These are phyloP conservation scores for Nibea albiflora DNA, from an alignment of 2,113 vertebrate species.

Conservation along the genomic window DNA sequence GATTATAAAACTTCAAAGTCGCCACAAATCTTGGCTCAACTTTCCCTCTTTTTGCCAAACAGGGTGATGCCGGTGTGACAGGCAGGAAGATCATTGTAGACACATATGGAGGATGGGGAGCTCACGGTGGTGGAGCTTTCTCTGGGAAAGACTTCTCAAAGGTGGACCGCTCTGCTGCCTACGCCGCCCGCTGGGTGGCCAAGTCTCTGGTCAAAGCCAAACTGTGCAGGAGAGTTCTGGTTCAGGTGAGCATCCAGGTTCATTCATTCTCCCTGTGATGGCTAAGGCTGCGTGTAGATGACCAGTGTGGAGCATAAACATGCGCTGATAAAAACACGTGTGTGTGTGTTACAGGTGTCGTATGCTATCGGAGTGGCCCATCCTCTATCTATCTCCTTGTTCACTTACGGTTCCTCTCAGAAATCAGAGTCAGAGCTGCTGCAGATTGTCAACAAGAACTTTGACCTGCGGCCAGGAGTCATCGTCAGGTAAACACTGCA, in stretches of 20 bases:
- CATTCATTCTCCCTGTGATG: background rate
- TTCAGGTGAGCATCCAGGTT: slow-evolving; percentile 86
- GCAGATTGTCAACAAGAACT: slow-evolving; percentile 93
- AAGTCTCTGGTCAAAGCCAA: slow-evolving; percentile 96
- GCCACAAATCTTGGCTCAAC: background rate
- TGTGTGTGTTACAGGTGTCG: slow-evolving; percentile 85
- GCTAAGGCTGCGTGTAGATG: background rate
- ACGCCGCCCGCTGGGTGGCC: slow-evolving; percentile 97
- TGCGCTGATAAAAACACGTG: background rate
- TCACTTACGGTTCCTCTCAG: slow-evolving; percentile 93
- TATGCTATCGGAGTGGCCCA: slow-evolving; percentile 95
- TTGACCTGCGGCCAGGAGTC: slow-evolving; percentile 95
- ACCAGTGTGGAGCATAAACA: background rate
- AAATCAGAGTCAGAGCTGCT: slow-evolving; percentile 92
- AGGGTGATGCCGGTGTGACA: slow-evolving; percentile 98
- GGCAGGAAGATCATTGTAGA: slow-evolving; percentile 98
- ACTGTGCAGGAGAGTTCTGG: slow-evolving; percentile 93
- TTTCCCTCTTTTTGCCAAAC: background rate
- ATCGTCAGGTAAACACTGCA: slow-evolving; percentile 90
- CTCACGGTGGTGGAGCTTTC: slow-evolving; percentile 96
- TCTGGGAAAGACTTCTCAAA: slow-evolving; percentile 98
- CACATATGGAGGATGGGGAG: slow-evolving; percentile 97
- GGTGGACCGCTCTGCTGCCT: slow-evolving; percentile 95
- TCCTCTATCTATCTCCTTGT: slow-evolving; percentile 94
- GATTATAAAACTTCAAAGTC: background rate